Base-by-base conservation (phyloP, 2,113 vertebrate genomes). In the Datnioides undecimradiatus region DNA sequence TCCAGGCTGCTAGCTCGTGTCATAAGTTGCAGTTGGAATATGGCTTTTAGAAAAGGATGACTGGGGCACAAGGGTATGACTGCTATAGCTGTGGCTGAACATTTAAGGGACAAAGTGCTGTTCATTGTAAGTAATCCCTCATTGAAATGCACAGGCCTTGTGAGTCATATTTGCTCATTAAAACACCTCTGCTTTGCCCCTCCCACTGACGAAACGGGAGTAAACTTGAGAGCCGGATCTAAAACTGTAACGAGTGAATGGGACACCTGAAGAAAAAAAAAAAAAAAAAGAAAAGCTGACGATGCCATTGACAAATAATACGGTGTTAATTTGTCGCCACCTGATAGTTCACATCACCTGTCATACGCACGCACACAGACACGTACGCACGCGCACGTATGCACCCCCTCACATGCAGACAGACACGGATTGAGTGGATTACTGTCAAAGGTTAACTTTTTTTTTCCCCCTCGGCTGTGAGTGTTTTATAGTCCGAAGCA, bases 131-230 rank as follows among this genome's bases (percentile, higher is more conserved):
- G 68, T 60, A 19, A 51, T 48, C 21, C 43, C 73, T 83, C 48
- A 64, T 66, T 79, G 69, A 84, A 55, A 85, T 31, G 60, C 76
- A 45, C 54, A 82, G 85, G 82, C 82, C 80, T 8, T 25, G 75
- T 76, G 86, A 75, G 52, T 86, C 64, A 51, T 78, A 73, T 82
- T 80, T 73, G 72, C 82, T 87, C 75, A 88, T 91, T 91, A 88
- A 87, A 75, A 51, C 80, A 77, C 79, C 73, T 66, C 73, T 36
- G 62, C 29, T 75, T 85, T 8, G 86, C 89, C 73, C 90, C 89
- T 75, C 91, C 90, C 82, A 87, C 79, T 51, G 5, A 58, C 31
- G 23, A 73, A 72, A 36, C 40, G 3, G 64, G 83, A 78, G 78
- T 57, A 74, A 90, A 87, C 76, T 81, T 84, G 52, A 36, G 46